Percentiles rank a stretch among this genome's conserved stretches.
phyloP scores from a whole-genome alignment of 2,797 vertebrate genomes.

The Phrynocephalus vlangalii region DNA sequence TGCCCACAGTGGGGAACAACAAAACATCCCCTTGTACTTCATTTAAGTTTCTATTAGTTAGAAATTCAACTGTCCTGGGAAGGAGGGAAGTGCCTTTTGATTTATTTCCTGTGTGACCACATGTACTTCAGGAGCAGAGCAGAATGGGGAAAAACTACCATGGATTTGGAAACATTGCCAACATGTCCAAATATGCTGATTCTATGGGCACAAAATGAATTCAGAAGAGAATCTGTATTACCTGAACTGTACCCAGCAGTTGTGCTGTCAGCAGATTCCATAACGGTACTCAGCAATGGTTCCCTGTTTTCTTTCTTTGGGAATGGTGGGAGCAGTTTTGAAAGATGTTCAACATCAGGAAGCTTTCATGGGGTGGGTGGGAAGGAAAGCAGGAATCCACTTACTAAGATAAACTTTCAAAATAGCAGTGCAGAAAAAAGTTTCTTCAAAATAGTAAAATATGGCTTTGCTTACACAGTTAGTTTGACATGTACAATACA shows the following conservation, averaged over 20 bases:
- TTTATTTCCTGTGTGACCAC: neutral
- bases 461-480: neutral
- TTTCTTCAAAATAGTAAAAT: neutral
- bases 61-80: too few species aligned
- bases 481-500: neutral
- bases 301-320: conserved; percentile 49
- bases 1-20: too few species aligned
- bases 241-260: conserved; percentile 7
- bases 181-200: neutral
- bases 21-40: neutral
- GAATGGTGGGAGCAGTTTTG: conserved; percentile 75
- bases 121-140: neutral
- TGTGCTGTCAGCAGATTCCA: conserved; percentile 17
- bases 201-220: neutral
- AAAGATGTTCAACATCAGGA: conserved; percentile 73
- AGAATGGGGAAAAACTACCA: neutral
- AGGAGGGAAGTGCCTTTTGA: neutral
- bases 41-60: neutral
- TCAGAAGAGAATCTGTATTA: neutral
- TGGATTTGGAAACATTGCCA: neutral
- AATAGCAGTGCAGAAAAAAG: conserved; percentile 33
- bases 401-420: neutral
- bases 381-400: conserved; percentile 24
- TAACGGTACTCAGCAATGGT: neutral
- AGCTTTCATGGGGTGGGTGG: conserved; percentile 56